Base-by-base conservation (phyloP, 2,113 vertebrate genomes). In the Oophaga pumilio region DNA sequence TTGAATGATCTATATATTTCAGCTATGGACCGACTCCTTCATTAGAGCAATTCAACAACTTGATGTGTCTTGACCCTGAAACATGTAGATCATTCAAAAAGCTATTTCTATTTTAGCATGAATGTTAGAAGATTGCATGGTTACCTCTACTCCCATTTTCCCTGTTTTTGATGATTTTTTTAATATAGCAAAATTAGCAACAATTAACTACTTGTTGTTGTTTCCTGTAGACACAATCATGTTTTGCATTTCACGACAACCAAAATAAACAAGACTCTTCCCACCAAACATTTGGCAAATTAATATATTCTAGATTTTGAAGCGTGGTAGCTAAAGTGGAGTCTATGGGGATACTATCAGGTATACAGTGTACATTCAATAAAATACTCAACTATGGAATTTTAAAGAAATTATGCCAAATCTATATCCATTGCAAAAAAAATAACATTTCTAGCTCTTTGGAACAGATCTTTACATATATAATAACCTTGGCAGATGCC, bases 381-480 rank as follows among this genome's bases (percentile, higher is more conserved):
- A 33, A 28, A 28, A 71, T 17, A 33, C 24, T 14, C 66, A 28
- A 14, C 5, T 69, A 28, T 28, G 28, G 14, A 69, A 33, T 71
- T 17, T 33, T 33, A 33, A 33, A 71, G 4, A 33, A 33, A 33
- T 71, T 17, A 71, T 33, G 14, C 26, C 14, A 71, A 24, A 9
- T 71, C 68, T 71, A 33, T 33, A 28, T 12, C 24, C 11, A 71
- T 8, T 33, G 8, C 26, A 33, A 71, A 71, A 71, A 26, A 24
- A 14, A 28, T 17, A 71, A 68, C 26, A 26, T 28, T 69, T 69
- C 66, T 69, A 69, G n/a, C 12, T 26, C n/a, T 28, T 28, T 69
- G 66, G 11, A 69, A 76, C 15, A 60, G 24, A 11, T 81, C 60
- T 56, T 49, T n/a, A 64, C 79, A 82, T 82, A 82, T 49, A 18